Evolutionary conservation across 2,888 invertebrate species (phyloP).

Genomic region (Rhopalosiphum nymphaeae): DNA sequence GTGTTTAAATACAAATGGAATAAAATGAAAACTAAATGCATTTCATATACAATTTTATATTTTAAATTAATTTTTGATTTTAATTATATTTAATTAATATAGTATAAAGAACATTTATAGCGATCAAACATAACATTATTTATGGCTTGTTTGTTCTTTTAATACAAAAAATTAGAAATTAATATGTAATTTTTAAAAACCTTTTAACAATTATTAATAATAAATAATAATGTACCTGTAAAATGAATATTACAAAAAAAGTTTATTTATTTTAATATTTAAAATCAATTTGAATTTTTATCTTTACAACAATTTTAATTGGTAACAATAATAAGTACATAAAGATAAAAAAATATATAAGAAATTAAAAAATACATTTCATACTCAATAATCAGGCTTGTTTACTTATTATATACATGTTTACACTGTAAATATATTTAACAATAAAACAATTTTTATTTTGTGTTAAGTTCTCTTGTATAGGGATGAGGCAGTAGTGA

Average conservation of each 20-base stretch:
- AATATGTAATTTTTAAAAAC: neutral
- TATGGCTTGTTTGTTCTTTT: neutral
- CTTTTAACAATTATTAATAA: neutral
- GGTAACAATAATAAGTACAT: constrained; percentile 5
- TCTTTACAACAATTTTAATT: neutral
- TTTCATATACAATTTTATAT: neutral
- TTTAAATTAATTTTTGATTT: neutral
- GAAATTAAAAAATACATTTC: constrained; percentile 1
- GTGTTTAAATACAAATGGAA: neutral
- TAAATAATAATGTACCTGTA: neutral
- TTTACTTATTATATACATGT: neutral
- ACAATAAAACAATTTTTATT: neutral
- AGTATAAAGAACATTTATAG: neutral
- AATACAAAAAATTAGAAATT: neutral
- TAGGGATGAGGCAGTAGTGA: constrained; percentile 38
- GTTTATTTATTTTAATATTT: neutral
- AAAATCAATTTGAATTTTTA: neutral
- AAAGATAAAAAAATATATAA: constrained; percentile 10
- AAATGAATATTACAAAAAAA: neutral
- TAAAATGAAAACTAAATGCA: neutral
- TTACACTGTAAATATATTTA: neutral
- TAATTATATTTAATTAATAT: neutral
- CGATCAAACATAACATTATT: neutral
- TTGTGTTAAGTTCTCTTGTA: neutral
- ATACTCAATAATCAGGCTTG: constrained; percentile 20